These are phyloP conservation scores for Pantala flavescens DNA, from an alignment of 1,140 invertebrate genomes.

Conservation along the genomic window DNA sequence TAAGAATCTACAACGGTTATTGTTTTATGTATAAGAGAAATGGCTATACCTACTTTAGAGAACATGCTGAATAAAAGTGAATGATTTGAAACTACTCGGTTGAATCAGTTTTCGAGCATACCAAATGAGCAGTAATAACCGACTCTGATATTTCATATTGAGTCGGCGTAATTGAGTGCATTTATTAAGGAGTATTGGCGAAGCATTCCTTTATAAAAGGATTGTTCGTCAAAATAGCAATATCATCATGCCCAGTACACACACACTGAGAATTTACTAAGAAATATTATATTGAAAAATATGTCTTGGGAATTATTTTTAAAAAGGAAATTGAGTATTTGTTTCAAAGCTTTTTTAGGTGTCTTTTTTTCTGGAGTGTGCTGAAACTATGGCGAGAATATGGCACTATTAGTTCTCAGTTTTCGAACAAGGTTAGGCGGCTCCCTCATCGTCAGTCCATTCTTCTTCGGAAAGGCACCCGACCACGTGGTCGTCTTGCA, in stretches of 20 bases:
- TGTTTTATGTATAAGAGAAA: slow-evolving; percentile 10
- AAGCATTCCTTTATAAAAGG: slow-evolving; percentile 19
- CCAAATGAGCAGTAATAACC: slow-evolving; percentile 1
- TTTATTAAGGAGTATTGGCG: slow-evolving; percentile 12
- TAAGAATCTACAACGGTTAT: slow-evolving; percentile 10
- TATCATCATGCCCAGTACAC: slow-evolving; percentile 8
- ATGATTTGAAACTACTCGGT: neutral
- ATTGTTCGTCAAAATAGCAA: slow-evolving; percentile 10
- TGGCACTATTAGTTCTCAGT: neutral
- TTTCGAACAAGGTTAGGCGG: slow-evolving; percentile 1
- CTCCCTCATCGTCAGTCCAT: neutral
- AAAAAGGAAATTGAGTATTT: slow-evolving; percentile 8
- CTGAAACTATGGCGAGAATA: slow-evolving; percentile 9
- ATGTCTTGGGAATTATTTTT: slow-evolving; percentile 9
- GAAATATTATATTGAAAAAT: slow-evolving; percentile 11
- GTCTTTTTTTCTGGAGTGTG: slow-evolving; percentile 9
- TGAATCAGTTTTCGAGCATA: slow-evolving; percentile 1
- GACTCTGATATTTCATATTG: neutral
- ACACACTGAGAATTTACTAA: slow-evolving; percentile 10
- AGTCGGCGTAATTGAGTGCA: neutral
- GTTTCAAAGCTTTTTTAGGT: neutral
- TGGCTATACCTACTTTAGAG: neutral
- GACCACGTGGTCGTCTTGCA: slow-evolving; percentile 6
- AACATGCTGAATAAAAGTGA: slow-evolving; percentile 10
- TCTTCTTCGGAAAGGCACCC: slow-evolving; percentile 7